Evolutionary conservation across 2,797 vertebrate genomes (phyloP), one percentile per base, ranked within the genome.

Genomic region (Lutjanus argentimaculatus): DNA sequence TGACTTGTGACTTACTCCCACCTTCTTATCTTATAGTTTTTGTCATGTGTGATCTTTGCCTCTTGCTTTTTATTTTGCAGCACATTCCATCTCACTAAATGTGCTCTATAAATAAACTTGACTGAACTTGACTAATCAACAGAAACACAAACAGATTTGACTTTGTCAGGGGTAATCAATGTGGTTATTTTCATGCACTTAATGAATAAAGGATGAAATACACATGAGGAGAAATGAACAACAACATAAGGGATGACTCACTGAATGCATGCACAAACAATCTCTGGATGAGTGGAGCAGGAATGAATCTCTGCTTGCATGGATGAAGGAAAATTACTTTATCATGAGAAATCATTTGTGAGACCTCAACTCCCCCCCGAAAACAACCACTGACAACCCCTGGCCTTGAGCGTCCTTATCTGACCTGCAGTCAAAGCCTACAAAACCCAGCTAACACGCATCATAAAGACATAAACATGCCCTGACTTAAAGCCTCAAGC

Each of bases 401-500:
- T 0, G 42, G 72, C 66, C 13, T 9, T 30, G 15, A 4, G 51
- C 25, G 52, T 70, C 77, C 75, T 36, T 2, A 46, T 68, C 74
- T 67, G 79, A 79, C 78, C 83, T 22, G 67, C 72, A 48, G 48
- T 72, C 67, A 78, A 62, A 78, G 65, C 67, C 61, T 10, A 36
- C 30, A 36, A 36, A 36, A 36, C 30, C 30, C 30, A 36, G 30
- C 30, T 36, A 4, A 19, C 66, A 74, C 7, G 46, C 80, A 56
- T 52, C 74, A 22, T 83, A 87, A 82, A 89, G 74, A 86, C 73
- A 40, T 71, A 82, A 84, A 83, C 77, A 70, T 9, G 61, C n/a
- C 67, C 79, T 53, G 79, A 48, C 75, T 55, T 79, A 80, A 85
- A 92, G 83, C 89, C 84, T 0, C 81, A 72, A 48, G 65, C 85